Base-by-base conservation (phyloP, 2,113 vertebrate genomes). In the Rynchops niger region DNA sequence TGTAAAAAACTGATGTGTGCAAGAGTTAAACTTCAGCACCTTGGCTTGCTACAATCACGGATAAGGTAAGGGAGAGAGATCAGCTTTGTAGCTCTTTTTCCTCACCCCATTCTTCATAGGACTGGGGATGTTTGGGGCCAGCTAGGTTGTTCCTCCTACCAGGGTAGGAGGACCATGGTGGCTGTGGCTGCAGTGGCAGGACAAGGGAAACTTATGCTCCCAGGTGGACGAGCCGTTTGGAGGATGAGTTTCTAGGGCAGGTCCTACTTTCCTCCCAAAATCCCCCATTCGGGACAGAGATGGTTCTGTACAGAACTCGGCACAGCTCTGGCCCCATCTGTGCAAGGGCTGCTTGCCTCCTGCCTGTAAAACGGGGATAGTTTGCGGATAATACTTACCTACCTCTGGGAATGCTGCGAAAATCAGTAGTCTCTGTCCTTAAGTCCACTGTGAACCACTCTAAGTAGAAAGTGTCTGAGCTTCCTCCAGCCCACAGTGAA, bases 161-260 rank as follows among this genome's bases (percentile, higher is more conserved):
- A 74, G n/a, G 30, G 18, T 12, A 74, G 23, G 16, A 76, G 42
- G n/a, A 49, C 15, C 15, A 5, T 4, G 9, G 34, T 65, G 55
- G 23, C 56, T 61, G 22, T 17, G 49, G 45, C 13, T 2, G 2
- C 4, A 3, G 29, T 56, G 50, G 27, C 29, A 73, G 58, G 30
- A 58, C 0, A 0, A 93, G 29, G 65, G 21, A 12, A 5, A 1
- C 7, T 73, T 5, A 4, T 77, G 55, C 12, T 86, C 36, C 1
- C 1, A 40, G 17, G 7, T 70, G 16, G 14, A 62, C 0, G 3
- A 13, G 18, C 0, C 2, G 29, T 84, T 61, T 59, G 32, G 81
- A 91, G 61, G 30, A 29, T 6, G 8, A 50, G 14, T 74, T 80
- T 85, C 50, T 26, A 45, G 19, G 27, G 10, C 22, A 91, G 23